Conservation (phyloP, 2,113 vertebrate species). For the Nanorana parkeri region DNA sequence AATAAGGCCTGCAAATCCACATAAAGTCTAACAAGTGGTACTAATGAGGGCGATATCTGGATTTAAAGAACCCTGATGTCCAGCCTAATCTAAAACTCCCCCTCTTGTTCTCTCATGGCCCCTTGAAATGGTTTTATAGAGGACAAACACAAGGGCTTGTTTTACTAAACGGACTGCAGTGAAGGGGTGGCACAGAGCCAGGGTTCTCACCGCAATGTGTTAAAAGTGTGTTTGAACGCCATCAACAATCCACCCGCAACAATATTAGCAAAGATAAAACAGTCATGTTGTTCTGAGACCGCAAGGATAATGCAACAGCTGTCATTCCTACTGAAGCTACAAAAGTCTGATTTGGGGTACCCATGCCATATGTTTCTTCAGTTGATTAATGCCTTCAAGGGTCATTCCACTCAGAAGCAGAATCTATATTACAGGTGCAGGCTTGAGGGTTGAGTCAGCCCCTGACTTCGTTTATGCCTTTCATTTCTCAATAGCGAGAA, state of each 20-base stretch:
- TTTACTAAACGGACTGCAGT: not conserved
- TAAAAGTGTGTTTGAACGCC: conserved; percentile 23
- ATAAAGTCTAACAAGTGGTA: not conserved
- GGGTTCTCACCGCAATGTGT: conserved; percentile 22
- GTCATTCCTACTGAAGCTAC: no score
- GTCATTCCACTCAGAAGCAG: no score
- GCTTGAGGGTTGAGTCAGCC: no score
- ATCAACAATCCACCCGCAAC: conserved; percentile 14
- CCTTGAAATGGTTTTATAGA: not conserved
- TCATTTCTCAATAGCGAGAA: no score
- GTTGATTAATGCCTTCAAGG: no score
- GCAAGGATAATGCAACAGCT: no score
- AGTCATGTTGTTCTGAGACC: no score
- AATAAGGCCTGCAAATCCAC: not conserved
- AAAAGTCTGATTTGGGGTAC: no score
- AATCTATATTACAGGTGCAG: no score
- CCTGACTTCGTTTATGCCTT: no score
- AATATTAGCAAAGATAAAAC: not conserved
- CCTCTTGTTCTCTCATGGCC: not conserved
- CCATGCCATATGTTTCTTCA: no score
- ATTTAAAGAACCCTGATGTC: not conserved
- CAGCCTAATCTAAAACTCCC: not conserved
- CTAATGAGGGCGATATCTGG: conserved; percentile 2
- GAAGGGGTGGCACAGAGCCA: not conserved
- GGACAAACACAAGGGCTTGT: not conserved